Evolutionary conservation across 2,888 invertebrate genomes (phyloP).

Genomic region (Temnothorax unifasciatus): DNA sequence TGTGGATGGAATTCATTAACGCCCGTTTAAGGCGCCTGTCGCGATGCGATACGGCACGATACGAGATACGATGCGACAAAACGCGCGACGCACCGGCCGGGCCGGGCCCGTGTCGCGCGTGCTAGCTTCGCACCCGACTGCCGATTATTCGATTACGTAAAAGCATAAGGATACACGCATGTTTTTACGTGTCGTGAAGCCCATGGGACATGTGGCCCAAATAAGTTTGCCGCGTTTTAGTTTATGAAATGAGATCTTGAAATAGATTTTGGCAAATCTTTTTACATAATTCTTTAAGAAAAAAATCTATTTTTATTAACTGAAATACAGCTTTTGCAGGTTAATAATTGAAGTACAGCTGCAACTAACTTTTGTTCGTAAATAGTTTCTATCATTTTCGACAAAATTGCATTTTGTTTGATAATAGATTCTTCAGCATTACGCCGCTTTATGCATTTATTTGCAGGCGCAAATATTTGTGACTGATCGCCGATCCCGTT

Average conservation of each 20-base stretch:
- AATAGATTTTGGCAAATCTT: background rate
- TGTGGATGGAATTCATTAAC: constrained; percentile 48
- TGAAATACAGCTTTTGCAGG: no score
- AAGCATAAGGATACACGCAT: background rate
- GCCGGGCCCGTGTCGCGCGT: constrained; percentile 12
- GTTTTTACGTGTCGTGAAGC: background rate
- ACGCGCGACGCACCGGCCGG: no score
- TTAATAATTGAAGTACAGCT: background rate
- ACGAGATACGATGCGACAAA: background rate
- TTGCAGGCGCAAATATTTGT: background rate
- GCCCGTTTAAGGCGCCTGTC: constrained; percentile 18
- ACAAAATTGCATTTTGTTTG: background rate
- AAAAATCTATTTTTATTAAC: no score
- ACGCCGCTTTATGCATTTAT: background rate
- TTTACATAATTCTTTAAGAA: no score
- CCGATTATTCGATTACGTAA: constrained; percentile 15
- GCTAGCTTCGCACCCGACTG: constrained; percentile 14
- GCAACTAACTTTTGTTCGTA: background rate
- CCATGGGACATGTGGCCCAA: background rate
- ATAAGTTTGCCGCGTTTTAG: background rate
- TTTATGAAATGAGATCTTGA: background rate
- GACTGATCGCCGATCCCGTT: background rate
- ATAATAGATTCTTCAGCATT: background rate
- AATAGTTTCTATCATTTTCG: background rate
- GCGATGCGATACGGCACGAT: background rate